A percentile compares a stretch with the other conserved stretches of the same genome.
phyloP scores from a whole-genome alignment of 2,888 invertebrate genomes.

The Brachypterus glaber region DNA sequence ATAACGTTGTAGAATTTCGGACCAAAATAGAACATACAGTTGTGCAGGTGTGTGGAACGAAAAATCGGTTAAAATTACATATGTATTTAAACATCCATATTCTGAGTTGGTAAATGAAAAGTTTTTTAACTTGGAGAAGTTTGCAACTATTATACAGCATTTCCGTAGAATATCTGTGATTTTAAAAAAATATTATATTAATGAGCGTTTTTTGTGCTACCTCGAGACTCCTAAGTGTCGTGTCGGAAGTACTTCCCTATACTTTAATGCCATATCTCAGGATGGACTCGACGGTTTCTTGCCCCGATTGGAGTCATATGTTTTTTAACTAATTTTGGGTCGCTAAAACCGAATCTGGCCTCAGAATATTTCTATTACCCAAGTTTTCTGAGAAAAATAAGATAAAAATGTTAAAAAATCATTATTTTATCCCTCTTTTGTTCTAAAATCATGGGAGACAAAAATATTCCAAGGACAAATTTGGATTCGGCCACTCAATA shows the following conservation, averaged over 20 bases:
- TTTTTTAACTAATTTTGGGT: too few relatives aligned
- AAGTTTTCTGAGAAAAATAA: too few relatives aligned
- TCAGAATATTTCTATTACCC: too few relatives aligned
- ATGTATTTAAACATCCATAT: not conserved
- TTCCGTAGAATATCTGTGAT: not conserved
- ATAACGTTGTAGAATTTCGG: not conserved
- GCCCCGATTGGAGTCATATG: too few relatives aligned
- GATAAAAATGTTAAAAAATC: too few relatives aligned
- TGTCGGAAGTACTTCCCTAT: not conserved
- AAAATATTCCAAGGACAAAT: too few relatives aligned
- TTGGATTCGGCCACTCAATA: too few relatives aligned
- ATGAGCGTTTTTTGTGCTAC: not conserved
- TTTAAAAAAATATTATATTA: not conserved
- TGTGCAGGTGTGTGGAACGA: not conserved
- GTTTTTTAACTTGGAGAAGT: too few relatives aligned
- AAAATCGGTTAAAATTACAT: not conserved
- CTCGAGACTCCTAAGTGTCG: conserved; percentile 1
- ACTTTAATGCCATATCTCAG: not conserved
- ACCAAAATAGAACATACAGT: not conserved
- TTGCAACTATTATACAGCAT: too few relatives aligned
- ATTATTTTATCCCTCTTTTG: too few relatives aligned
- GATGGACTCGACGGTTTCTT: not conserved
- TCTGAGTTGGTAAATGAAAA: not conserved
- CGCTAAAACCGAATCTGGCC: too few relatives aligned
- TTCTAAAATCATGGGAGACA: too few relatives aligned